Evolutionary conservation across 2,113 vertebrate species (phyloP), one percentile per base, ranked within the genome.

Genomic region (Suncus etruscus): DNA sequence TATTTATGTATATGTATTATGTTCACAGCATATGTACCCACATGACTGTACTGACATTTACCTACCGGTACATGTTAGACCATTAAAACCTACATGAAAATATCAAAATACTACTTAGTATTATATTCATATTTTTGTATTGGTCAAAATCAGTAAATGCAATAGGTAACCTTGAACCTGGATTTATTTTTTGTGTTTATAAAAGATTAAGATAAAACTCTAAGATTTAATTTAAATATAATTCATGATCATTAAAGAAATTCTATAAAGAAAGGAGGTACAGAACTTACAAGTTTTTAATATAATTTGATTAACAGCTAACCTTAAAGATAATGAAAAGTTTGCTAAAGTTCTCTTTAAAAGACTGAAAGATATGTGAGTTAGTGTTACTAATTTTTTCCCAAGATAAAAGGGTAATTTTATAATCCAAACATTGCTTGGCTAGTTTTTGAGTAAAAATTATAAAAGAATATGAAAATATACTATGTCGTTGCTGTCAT

Each of bases 391-490:
- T 72, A 82, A 84, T 86, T 75, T 72, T 0, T 0, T 86, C 92
- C 74, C 24, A 94, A 95, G 83, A 72, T 61, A 54, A 70, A 74
- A 32, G 0, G 24, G 31, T 20, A 68, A 31, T 94, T 87, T 92
- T 75, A 83, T 63, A 86, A 95, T 93, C 0, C 0, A 72, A 93
- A 92, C 65, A n/a, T 50, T 88, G 1, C 86, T 95, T 91, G 93
- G 90, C 5, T 8, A 92, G 24, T 8, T 92, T 91, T 84, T 94
- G 58, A 25, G 22, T n/a, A 95, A 93, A 90, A 68, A 83, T 86
- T 78, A 95, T 15, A 95, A 94, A 92, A 69, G 45, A 15, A 4
- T 1, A 74, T 91, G 25, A 74, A 96, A 95, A 86, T 95, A 94
- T 48, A 39, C 95, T 78, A 92, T 11, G 96, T 32, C 75, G 3